phyloP scores from a whole-genome alignment of 2,888 invertebrate species.

The Mechanitis mazaeus region DNA sequence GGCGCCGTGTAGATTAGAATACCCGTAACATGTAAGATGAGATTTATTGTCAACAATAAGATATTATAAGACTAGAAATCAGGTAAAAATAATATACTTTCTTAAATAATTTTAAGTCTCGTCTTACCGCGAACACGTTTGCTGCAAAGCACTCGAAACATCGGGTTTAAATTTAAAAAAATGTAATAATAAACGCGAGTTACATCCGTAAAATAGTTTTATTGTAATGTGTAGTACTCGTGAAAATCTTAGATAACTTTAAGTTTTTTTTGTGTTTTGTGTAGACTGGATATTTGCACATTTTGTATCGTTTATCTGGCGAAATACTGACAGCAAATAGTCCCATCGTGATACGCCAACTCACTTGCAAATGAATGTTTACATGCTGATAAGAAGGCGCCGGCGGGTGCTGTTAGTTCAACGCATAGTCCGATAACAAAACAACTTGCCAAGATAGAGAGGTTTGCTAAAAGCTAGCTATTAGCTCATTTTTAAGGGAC shows the following conservation, averaged over 20 bases:
- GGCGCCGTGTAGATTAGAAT: slow-evolving; percentile 39
- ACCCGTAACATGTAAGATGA: slow-evolving; percentile 48
- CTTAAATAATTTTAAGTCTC: background rate
- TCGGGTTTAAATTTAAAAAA: too few species aligned
- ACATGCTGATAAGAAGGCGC: slow-evolving; percentile 71
- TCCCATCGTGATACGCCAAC: slow-evolving; percentile 53
- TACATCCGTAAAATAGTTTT: too few species aligned
- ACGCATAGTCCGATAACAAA: slow-evolving; percentile 50
- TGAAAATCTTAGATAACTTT: too few species aligned
- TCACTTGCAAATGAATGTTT: slow-evolving; percentile 69
- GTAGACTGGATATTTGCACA: slow-evolving; percentile 25
- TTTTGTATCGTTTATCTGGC: slow-evolving; percentile 50
- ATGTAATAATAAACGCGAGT: too few species aligned
- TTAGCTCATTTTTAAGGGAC: slow-evolving; percentile 55
- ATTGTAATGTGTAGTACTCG: too few species aligned
- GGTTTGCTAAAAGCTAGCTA: slow-evolving; percentile 69
- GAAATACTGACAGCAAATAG: slow-evolving; percentile 66
- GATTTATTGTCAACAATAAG: background rate
- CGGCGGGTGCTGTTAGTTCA: slow-evolving; percentile 58
- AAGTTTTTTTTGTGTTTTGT: background rate
- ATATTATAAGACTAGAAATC: background rate
- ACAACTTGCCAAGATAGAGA: slow-evolving; percentile 48
- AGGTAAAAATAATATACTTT: background rate
- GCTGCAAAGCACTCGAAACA: too few species aligned
- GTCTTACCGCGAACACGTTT: too few species aligned